Base-by-base conservation (phyloP, 2,888 invertebrate species). In the Cordilura impudica region DNA sequence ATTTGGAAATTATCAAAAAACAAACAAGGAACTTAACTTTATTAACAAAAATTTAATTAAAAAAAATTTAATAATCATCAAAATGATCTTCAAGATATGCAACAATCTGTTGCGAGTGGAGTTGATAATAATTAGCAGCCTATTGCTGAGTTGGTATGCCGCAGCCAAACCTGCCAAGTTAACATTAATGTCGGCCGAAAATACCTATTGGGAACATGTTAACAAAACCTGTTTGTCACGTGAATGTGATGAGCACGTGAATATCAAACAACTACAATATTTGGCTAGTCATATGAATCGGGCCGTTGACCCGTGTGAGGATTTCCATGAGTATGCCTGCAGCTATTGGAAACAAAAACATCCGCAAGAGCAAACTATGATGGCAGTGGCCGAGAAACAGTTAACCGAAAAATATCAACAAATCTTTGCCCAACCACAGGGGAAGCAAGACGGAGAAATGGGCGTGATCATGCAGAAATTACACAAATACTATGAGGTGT, bases 301-400 rank as follows among this genome's bases (percentile, higher is more conserved):
- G 0, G 78, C 82, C 31, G 69, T 81, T 39, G 80, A 85, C 73
- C 85, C 88, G 0, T 87, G 87, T 51, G 81, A 83, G 14, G 83
- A 88, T 56, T 87, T 87, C 16, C 83, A 87, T 66, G 79, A 76
- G 12, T 83, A 86, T 39, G 85, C 87, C 19, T 87, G 87, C 43
- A 85, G 86, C 56, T 84, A 84, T 14, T 87, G 88, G 88, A 39
- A 51, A 1, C 31, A 63, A 0, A 31, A 70, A 6, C 60, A 72
- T 6, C 70, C 56, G 0, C 65, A 76, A 70, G 5, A 79, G 18
- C 7, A 73, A 2, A 84, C 84, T 1, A 83, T 84, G 14, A 84
- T 87, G 83, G 77, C 81, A 4, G 23, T 85, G 16, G 87, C 84
- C 29, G 85, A 86, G 0, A 66, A 70, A 2, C 75, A 69, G 4